These are phyloP conservation scores for Nycticorax nycticorax DNA, from an alignment of 2,113 vertebrate species.

Conservation along the genomic window DNA sequence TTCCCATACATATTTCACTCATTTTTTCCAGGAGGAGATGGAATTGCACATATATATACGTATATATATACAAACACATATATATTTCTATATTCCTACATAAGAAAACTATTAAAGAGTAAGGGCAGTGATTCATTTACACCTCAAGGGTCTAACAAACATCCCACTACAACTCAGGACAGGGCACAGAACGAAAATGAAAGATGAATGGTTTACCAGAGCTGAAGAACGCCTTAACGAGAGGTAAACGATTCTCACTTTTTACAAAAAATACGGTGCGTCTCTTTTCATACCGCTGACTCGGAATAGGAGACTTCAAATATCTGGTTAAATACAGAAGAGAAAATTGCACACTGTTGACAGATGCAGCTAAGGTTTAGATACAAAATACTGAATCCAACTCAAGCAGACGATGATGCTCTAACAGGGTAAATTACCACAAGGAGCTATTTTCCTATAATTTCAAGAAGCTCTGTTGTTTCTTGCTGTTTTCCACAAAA, in stretches of 20 bases:
- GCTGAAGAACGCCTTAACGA: neutral
- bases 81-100: neutral
- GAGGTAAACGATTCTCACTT: neutral
- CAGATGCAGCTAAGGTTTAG: neutral
- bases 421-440: neutral
- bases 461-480: neutral
- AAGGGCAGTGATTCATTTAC: conserved; percentile 50
- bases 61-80: neutral
- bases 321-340: neutral
- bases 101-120: conserved; percentile 4
- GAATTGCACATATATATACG: accelerated
- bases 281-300: neutral
- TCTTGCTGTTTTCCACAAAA: neutral
- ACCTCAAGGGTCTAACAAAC: conserved; percentile 40
- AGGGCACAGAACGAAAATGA: neutral
- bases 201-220: neutral
- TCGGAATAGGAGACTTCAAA: neutral
- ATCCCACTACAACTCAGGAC: neutral
- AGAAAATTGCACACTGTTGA: accelerated
- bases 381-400: neutral
- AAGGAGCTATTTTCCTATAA: neutral
- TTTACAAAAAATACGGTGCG: neutral
- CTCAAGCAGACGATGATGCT: neutral
- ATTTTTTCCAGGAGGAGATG: neutral
- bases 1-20: accelerated